Percentiles rank a stretch among this genome's conserved stretches.
phyloP scores from a whole-genome alignment of 2,113 vertebrate species.

The Dipodomys merriami region DNA sequence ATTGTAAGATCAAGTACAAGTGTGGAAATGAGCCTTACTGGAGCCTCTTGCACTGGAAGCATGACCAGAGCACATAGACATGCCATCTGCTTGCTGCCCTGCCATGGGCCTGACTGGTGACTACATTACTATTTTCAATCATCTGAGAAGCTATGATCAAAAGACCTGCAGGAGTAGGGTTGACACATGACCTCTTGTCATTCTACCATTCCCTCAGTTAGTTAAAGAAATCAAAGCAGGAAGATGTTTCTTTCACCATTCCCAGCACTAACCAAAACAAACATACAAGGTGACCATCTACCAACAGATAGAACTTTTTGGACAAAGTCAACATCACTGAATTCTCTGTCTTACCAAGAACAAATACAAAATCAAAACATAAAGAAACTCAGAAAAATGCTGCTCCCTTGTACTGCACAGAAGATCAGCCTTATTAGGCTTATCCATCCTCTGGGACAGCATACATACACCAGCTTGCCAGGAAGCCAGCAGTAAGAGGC shows the following conservation, averaged over 20 bases:
- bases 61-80: not conserved
- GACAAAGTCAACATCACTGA: accelerated
- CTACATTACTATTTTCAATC: not conserved
- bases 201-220: not conserved
- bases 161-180: not conserved
- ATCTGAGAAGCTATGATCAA: not conserved
- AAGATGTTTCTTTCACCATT: not conserved
- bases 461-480: accelerated
- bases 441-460: accelerated
- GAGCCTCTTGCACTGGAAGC: not conserved
- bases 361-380: not conserved
- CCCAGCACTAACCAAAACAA: accelerated
- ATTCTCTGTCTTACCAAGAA: not conserved
- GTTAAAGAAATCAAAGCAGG: not conserved
- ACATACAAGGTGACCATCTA: not conserved
- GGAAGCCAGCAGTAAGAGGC: accelerated
- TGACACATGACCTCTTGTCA: not conserved
- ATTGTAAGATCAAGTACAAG: not conserved
- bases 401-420: not conserved
- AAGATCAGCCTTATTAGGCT: not conserved
- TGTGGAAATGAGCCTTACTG: not conserved
- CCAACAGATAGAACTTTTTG: too few relatives aligned
- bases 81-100: not conserved
- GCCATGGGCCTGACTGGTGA: not conserved
- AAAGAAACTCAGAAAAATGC: not conserved